Percentiles rank a stretch among this genome's conserved stretches.
Conservation (phyloP, 2,113 vertebrate genomes). For the Sinocyclocheilus anophthalmus region DNA sequence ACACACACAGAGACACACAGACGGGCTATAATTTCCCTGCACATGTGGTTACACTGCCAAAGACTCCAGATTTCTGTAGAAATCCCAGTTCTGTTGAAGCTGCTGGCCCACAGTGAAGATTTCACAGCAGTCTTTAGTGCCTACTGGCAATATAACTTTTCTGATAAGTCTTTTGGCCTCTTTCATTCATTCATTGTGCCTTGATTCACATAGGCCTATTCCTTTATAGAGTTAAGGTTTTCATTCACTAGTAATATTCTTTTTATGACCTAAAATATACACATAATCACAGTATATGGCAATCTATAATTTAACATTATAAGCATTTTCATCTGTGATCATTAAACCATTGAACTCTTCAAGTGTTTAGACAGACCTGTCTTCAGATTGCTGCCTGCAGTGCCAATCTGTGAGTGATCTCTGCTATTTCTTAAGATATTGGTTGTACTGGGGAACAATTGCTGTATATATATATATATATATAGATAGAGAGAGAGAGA, state of each 20-base stretch:
- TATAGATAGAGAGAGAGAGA: too few relatives aligned
- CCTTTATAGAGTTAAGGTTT: background rate
- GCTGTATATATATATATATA: too few relatives aligned
- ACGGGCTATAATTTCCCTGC: slow-evolving; percentile 20
- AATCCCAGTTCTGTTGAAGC: background rate
- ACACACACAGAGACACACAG: background rate
- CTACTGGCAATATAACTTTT: background rate
- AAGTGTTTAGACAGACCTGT: too few relatives aligned
- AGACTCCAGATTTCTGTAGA: slow-evolving; percentile 24
- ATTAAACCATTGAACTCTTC: too few relatives aligned
- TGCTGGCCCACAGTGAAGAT: slow-evolving; percentile 4
- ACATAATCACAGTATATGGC: background rate
- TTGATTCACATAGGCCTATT: background rate
- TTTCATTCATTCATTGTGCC: too few relatives aligned
- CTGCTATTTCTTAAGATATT: too few relatives aligned
- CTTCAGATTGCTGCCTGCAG: too few relatives aligned
- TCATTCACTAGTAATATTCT: background rate
- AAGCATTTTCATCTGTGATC: too few relatives aligned
- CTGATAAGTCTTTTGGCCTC: background rate
- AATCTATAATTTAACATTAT: background rate
- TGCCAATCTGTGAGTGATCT: too few relatives aligned
- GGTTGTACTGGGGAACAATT: too few relatives aligned
- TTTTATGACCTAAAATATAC: background rate
- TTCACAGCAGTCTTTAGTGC: background rate
- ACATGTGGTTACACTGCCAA: slow-evolving; percentile 38